Evolutionary conservation across 1,140 invertebrate genomes (phyloP).

Genomic region (Ridgeia piscesae): DNA sequence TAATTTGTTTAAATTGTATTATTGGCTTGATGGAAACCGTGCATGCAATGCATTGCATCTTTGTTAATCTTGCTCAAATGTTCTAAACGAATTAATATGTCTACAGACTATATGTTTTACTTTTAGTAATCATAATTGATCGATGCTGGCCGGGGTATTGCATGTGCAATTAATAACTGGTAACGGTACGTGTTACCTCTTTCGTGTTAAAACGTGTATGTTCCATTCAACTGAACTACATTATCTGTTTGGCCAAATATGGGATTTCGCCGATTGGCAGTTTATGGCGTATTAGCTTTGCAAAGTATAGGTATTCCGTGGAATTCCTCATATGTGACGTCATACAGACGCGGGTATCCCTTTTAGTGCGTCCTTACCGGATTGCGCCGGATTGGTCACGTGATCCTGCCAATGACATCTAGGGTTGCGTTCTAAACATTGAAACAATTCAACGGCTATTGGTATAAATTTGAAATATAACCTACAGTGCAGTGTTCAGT

Average conservation of each 20-base stretch:
- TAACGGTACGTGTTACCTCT: too few relatives aligned
- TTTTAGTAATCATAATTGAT: too few relatives aligned
- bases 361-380: neutral
- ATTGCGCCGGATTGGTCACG: neutral
- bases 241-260: neutral
- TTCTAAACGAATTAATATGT: too few relatives aligned
- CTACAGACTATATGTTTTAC: too few relatives aligned
- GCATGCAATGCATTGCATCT: too few relatives aligned
- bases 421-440: constrained; percentile 5
- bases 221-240: too few relatives aligned
- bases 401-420: neutral
- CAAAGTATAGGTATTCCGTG: neutral
- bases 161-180: too few relatives aligned
- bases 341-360: neutral
- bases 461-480: constrained; percentile 7
- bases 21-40: too few relatives aligned
- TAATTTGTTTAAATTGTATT: too few relatives aligned
- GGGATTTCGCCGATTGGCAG: neutral
- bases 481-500: neutral
- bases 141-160: too few relatives aligned
- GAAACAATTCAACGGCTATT: neutral
- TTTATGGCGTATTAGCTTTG: neutral
- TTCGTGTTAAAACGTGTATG: too few relatives aligned
- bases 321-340: neutral
- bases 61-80: too few relatives aligned